These are phyloP conservation scores for Ailuropoda melanoleuca DNA, from an alignment of 2,113 vertebrate genomes.

Conservation along the genomic window DNA sequence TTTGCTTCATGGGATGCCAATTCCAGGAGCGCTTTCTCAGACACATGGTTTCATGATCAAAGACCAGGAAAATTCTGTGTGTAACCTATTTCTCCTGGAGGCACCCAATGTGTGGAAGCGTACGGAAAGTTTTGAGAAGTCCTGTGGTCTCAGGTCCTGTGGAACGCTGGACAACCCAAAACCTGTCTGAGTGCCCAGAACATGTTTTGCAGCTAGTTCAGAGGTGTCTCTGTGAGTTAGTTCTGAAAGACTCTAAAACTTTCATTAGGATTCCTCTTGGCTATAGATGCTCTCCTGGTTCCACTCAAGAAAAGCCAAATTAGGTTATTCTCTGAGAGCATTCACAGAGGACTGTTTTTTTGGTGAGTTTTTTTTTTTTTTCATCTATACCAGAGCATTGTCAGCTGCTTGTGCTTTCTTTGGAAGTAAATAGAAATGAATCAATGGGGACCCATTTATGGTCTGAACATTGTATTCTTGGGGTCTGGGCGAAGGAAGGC, in stretches of 20 bases:
- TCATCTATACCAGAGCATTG: not conserved
- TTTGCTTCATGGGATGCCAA: not conserved
- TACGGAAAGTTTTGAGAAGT: not conserved
- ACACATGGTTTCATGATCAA: not conserved
- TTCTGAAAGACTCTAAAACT: not conserved
- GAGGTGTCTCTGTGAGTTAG: not conserved
- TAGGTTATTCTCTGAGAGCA: not conserved
- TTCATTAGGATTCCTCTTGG: not conserved
- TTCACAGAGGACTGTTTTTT: not conserved
- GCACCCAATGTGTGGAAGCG: not conserved
- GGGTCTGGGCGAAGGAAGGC: conserved; percentile 36
- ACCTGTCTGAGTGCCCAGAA: not conserved
- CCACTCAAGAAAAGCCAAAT: conserved; percentile 24
- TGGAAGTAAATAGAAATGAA: conserved; percentile 55
- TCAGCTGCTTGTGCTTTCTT: conserved; percentile 45
- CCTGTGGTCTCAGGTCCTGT: not conserved
- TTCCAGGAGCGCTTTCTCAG: not conserved
- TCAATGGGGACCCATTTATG: not conserved
- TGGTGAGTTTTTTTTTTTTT: not conserved
- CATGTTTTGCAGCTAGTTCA: not conserved
- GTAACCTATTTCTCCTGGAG: not conserved
- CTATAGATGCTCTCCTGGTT: not conserved
- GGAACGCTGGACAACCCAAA: not conserved
- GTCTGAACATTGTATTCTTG: not conserved
- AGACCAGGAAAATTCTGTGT: not conserved